These are phyloP conservation scores for Esox lucius DNA, from an alignment of 2,797 vertebrate genomes.

Conservation along the genomic window DNA sequence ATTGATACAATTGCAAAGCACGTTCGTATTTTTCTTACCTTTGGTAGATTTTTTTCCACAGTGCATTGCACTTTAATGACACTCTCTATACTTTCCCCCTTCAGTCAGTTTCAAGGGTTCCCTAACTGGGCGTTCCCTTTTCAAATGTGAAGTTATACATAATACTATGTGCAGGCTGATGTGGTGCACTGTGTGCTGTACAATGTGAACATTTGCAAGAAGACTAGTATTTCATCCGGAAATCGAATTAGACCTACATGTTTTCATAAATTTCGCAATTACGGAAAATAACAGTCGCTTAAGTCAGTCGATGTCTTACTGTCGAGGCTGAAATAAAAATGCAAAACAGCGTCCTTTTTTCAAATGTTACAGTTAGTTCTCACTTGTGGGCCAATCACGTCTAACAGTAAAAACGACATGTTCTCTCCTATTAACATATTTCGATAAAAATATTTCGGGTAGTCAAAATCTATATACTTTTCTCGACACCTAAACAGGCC, in stretches of 20 bases:
- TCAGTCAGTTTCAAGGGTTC: slow-evolving; percentile 70
- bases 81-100: slow-evolving; percentile 41
- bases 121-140: slow-evolving; percentile 69
- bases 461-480: no score
- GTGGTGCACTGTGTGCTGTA: not conserved
- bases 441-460: no score
- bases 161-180: not conserved
- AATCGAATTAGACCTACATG: no score
- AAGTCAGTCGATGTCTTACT: no score
- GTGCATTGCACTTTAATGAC: slow-evolving; percentile 45
- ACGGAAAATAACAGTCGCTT: no score
- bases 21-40: not conserved
- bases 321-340: no score
- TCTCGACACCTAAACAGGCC: slow-evolving; percentile 4
- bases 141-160: slow-evolving; percentile 8
- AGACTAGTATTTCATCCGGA: not conserved
- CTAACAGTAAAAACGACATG: slow-evolving; percentile 23
- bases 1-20: slow-evolving; percentile 56
- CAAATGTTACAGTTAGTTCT: no score
- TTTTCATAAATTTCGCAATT: no score
- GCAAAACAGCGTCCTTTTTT: no score
- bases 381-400: not conserved
- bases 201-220: not conserved
- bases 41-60: not conserved
- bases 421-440: no score